phyloP scores from a whole-genome alignment of 1,140 invertebrate genomes.

The Conus ventricosus region DNA sequence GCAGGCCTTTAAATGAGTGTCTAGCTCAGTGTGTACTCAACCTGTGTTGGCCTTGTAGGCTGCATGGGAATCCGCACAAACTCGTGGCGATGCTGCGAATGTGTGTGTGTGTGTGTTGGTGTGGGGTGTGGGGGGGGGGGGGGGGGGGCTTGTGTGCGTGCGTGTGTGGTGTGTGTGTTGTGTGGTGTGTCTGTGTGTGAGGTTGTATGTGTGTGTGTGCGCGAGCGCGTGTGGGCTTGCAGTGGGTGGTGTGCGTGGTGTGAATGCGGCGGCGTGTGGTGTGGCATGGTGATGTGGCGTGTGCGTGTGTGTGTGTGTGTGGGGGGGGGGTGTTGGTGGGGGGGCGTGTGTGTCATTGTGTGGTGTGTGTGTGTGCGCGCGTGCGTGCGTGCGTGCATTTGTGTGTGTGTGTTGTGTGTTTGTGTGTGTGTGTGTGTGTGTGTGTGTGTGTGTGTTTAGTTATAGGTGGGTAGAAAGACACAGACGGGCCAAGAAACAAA shows the following conservation, averaged over 20 bases:
- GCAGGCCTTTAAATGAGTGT: too few species aligned
- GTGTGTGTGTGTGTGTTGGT: constrained; percentile 3
- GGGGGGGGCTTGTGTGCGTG: too few species aligned
- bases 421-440: background rate
- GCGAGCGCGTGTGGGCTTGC: too few species aligned
- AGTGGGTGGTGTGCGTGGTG: background rate
- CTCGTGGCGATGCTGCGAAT: background rate
- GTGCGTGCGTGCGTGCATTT: background rate
- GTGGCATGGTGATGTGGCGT: too few species aligned
- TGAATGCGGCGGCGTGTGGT: too few species aligned
- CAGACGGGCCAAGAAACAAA: too few species aligned
- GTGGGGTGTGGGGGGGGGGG: too few species aligned
- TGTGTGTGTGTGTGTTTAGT: background rate
- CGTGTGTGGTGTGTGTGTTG: background rate
- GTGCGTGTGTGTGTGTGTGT: background rate
- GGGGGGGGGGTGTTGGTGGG: background rate
- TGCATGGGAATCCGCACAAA: too few species aligned
- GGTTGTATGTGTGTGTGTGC: background rate
- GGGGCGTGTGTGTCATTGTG: too few species aligned
- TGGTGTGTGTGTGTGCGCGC: background rate
- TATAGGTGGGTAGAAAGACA: too few species aligned
- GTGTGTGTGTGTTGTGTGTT: background rate
- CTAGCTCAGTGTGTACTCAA: too few species aligned
- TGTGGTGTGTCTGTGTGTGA: background rate
- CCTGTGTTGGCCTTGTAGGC: too few species aligned